A percentile compares a stretch with the other conserved stretches of the same genome.
Evolutionary conservation across 2,888 invertebrate genomes (phyloP).

Genomic region (Chouioia cunea): DNA sequence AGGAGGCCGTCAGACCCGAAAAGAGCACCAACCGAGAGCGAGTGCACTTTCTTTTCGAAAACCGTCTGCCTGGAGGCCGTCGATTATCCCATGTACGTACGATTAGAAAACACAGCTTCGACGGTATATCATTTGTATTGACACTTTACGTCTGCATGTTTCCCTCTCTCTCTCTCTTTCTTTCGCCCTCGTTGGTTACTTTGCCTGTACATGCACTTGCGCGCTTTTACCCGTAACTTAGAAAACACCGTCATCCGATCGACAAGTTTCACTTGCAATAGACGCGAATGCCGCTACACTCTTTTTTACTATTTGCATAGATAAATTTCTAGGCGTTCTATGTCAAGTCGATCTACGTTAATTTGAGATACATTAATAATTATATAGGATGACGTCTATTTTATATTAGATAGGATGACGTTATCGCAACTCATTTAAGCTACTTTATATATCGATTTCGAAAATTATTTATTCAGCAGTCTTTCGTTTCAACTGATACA

Average conservation of each 20-base stretch:
- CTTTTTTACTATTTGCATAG: too few species aligned
- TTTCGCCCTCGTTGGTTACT: neutral
- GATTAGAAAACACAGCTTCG: neutral
- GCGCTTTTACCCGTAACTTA: neutral
- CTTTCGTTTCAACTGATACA: too few species aligned
- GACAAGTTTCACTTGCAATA: constrained; percentile 10
- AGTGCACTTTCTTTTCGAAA: constrained; percentile 79
- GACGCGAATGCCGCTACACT: too few species aligned
- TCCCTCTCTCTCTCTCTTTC: neutral
- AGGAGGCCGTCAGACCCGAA: constrained; percentile 60
- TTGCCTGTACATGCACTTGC: too few species aligned
- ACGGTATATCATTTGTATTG: neutral
- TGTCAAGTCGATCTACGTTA: too few species aligned
- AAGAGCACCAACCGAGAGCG: constrained; percentile 62
- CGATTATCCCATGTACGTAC: constrained; percentile 83
- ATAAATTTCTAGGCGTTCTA: too few species aligned
- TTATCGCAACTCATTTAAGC: too few species aligned
- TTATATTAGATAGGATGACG: too few species aligned
- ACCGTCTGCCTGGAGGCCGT: constrained; percentile 79
- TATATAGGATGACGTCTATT: too few species aligned
- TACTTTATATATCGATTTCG: too few species aligned
- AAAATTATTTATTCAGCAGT: too few species aligned
- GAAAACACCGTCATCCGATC: neutral
- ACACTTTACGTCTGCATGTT: neutral
- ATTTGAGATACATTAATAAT: too few species aligned